Evolutionary conservation across 1,140 invertebrate species (phyloP).

Genomic region (Aphaenogaster ashmeadi): DNA sequence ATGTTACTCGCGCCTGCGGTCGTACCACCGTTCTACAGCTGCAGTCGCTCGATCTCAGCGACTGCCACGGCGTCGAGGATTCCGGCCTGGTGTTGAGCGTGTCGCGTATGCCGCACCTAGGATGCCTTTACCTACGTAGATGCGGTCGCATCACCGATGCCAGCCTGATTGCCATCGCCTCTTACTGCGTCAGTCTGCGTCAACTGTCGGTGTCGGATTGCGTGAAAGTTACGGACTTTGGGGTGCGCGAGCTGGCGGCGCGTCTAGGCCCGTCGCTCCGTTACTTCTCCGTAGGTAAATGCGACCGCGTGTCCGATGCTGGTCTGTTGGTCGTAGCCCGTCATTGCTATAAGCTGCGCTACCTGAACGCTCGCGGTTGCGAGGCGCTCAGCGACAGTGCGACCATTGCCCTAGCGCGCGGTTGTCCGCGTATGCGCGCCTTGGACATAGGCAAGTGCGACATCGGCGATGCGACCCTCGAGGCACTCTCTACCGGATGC

Average conservation of each 20-base stretch:
- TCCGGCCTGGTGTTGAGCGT: conserved; percentile 93
- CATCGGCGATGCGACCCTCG: conserved; percentile 94
- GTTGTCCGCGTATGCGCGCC: conserved; percentile 94
- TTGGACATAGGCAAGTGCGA: conserved; percentile 97
- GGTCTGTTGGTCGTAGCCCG: conserved; percentile 95
- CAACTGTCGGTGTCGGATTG: conserved; percentile 97
- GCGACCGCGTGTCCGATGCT: conserved; percentile 94
- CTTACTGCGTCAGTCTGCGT: conserved; percentile 93
- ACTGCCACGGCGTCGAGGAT: conserved; percentile 94
- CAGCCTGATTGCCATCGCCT: conserved; percentile 93
- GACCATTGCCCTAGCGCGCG: conserved; percentile 93
- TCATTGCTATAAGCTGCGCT: conserved; percentile 95
- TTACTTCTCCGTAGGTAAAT: conserved; percentile 96
- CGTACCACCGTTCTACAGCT: conserved; percentile 89
- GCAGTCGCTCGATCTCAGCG: conserved; percentile 94
- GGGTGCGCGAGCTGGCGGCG: conserved; percentile 94
- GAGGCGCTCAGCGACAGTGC: conserved; percentile 97
- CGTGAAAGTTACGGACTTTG: conserved; percentile 95
- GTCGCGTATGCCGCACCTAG: conserved; percentile 94
- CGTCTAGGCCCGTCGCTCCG: conserved; percentile 94
- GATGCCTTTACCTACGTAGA: conserved; percentile 95
- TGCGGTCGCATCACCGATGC: conserved; percentile 95
- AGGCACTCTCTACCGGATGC: conserved; percentile 95
- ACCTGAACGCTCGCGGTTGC: conserved; percentile 96
- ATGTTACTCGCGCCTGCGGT: conserved; percentile 89